A percentile compares a stretch with the other conserved stretches of the same genome.
Evolutionary conservation across 2,797 vertebrate species (phyloP).

Genomic region (Calcarius lapponicus): DNA sequence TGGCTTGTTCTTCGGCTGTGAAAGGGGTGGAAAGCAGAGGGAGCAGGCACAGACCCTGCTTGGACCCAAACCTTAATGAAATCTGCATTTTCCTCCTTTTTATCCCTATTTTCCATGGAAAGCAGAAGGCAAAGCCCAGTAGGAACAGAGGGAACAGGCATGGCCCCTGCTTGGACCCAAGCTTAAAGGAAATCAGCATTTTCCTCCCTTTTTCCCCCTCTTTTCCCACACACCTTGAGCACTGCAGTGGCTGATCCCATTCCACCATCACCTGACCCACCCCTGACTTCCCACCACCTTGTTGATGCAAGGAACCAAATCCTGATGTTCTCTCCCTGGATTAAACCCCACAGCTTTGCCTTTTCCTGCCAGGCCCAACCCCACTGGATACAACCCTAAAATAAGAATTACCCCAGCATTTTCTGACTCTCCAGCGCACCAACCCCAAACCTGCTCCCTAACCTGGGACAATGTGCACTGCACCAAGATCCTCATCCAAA

Average conservation of each 20-base stretch:
- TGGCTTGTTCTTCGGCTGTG: rapidly evolving
- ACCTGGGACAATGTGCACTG: rapidly evolving
- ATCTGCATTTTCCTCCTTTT: too few species aligned
- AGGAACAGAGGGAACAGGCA: too few species aligned
- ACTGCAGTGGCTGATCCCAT: rapidly evolving
- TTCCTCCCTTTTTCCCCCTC: neutral
- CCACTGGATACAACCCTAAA: neutral
- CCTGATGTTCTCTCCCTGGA: neutral
- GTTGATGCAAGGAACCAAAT: neutral
- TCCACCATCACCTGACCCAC: neutral
- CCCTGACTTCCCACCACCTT: neutral
- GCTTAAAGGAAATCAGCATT: too few species aligned
- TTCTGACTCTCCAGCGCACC: neutral
- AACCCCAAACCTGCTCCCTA: neutral
- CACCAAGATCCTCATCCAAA: neutral
- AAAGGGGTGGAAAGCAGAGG: neutral
- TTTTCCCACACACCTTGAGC: neutral
- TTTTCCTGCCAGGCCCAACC: rapidly evolving
- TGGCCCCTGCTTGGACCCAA: too few species aligned
- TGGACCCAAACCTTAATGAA: neutral
- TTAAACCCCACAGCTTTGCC: neutral
- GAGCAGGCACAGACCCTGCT: neutral
- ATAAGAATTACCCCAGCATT: too few species aligned
- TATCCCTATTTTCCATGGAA: too few species aligned
- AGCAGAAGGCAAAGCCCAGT: too few species aligned